These are phyloP conservation scores for Philotrypesis tridentata DNA, from an alignment of 1,140 invertebrate genomes.

Conservation along the genomic window DNA sequence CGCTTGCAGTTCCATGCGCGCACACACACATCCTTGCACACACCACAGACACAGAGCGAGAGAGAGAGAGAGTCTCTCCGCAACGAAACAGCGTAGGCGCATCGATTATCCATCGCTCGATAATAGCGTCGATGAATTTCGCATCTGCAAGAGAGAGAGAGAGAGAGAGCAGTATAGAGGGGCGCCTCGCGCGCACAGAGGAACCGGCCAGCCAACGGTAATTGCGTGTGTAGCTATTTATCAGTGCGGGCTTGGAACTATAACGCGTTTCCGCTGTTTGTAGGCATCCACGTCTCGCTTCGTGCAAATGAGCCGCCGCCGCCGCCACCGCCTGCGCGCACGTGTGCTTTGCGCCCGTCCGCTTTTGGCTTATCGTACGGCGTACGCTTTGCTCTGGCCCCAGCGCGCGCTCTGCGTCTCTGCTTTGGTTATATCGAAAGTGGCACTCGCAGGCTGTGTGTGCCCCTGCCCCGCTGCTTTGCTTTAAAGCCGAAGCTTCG, in stretches of 20 bases:
- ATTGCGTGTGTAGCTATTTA: slow-evolving; percentile 27
- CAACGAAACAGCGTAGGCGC: neutral
- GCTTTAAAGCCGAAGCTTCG: neutral
- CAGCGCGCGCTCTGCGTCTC: too few species aligned
- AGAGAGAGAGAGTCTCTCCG: neutral
- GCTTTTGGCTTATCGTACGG: slow-evolving; percentile 6
- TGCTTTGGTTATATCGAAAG: neutral
- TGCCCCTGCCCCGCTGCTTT: neutral
- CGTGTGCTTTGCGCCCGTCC: neutral
- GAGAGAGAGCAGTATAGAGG: too few species aligned
- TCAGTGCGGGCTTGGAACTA: neutral
- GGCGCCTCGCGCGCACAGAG: neutral
- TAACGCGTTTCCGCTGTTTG: slow-evolving; percentile 25
- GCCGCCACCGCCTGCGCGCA: neutral
- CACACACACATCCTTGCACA: too few species aligned
- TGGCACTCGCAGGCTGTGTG: neutral
- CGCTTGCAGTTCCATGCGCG: neutral
- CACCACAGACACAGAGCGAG: too few species aligned
- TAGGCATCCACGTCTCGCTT: neutral
- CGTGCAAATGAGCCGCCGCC: slow-evolving; percentile 25
- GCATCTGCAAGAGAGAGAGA: neutral
- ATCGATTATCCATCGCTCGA: slow-evolving; percentile 14
- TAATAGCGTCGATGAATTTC: slow-evolving; percentile 13
- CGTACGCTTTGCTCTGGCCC: neutral
- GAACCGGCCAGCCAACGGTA: neutral